Evolutionary conservation across 2,888 invertebrate species (phyloP).

Genomic region (Rhogogaster chlorosoma): DNA sequence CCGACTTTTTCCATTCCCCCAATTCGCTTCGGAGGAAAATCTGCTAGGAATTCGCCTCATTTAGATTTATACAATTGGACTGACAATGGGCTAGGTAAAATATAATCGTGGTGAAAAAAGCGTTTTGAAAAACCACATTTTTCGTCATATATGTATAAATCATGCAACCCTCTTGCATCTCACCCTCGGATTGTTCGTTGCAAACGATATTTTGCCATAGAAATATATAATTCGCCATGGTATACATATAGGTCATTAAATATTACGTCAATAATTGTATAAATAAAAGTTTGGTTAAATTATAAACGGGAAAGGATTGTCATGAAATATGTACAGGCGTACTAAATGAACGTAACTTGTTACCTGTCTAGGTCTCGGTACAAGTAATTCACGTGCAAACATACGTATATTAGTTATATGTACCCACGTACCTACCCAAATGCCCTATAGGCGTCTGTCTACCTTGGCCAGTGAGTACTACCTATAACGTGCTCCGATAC

Average conservation of each 20-base stretch:
- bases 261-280: not conserved
- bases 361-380: not conserved
- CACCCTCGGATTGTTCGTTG: too few species aligned
- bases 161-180: not conserved
- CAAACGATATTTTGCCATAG: too few species aligned
- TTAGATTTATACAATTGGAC: not conserved
- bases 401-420: not conserved
- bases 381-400: not conserved
- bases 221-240: not conserved
- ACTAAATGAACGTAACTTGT: not conserved
- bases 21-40: not conserved
- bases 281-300: not conserved
- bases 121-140: too few species aligned
- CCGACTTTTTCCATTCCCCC: not conserved
- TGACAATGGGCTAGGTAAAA: too few species aligned
- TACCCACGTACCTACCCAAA: not conserved
- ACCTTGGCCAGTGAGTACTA: constrained; percentile 34
- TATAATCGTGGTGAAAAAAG: too few species aligned
- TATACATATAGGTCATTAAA: not conserved
- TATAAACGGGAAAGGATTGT: not conserved
- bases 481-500: not conserved
- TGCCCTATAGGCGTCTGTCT: constrained; percentile 16
- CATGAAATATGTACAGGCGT: too few species aligned
- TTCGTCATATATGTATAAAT: not conserved
- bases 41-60: not conserved